Evolutionary conservation across 2,797 vertebrate species (phyloP).

Genomic region (Scolopax bukidnonensis): DNA sequence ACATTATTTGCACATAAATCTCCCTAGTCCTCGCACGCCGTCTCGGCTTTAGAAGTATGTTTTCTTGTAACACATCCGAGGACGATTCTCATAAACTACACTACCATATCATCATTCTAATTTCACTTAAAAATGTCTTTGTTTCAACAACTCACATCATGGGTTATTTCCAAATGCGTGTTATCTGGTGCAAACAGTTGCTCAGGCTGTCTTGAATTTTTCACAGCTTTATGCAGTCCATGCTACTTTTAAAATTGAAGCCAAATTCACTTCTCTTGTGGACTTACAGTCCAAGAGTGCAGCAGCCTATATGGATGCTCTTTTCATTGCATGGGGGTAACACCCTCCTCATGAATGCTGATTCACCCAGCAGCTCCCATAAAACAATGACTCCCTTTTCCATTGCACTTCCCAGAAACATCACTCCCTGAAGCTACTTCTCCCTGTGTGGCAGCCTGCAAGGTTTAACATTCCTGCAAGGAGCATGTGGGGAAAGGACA

Average conservation of each 20-base stretch:
- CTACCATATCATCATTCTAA: neutral
- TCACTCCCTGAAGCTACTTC: neutral
- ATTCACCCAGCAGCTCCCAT: neutral
- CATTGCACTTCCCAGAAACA: neutral
- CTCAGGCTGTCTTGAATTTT: neutral
- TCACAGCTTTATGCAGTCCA: neutral
- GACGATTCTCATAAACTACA: neutral
- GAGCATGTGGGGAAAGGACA: neutral
- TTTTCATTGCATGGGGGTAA: neutral
- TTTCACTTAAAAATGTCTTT: neutral
- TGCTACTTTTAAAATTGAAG: neutral
- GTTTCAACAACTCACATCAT: neutral
- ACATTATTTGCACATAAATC: slow-evolving; percentile 17
- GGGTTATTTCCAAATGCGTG: neutral
- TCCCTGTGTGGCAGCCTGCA: neutral
- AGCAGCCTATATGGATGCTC: neutral
- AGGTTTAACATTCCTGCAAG: slow-evolving; percentile 2
- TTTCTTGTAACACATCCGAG: neutral
- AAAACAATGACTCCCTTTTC: neutral
- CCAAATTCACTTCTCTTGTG: neutral
- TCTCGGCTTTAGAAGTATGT: neutral
- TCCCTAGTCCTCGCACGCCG: neutral
- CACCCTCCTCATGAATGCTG: neutral
- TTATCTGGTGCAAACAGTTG: slow-evolving; percentile 22
- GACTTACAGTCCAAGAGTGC: neutral